These are phyloP conservation scores for Lordiphosa stackelbergi DNA, from an alignment of 1,140 invertebrate genomes.

Conservation along the genomic window DNA sequence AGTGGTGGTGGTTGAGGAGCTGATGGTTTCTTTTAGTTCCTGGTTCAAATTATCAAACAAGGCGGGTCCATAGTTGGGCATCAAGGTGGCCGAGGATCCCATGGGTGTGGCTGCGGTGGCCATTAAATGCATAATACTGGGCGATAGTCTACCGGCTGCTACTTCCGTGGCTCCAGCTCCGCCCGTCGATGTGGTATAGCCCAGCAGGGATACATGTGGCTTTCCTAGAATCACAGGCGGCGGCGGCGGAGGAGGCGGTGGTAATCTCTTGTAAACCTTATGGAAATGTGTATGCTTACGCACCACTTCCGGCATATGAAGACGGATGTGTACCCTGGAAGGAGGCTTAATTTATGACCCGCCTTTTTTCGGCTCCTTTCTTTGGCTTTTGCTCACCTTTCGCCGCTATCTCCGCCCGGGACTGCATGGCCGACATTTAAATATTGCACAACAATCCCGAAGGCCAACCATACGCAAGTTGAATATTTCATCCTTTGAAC, in stretches of 20 bases:
- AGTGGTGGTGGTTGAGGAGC: conserved; percentile 27
- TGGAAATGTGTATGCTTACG: conserved; percentile 61
- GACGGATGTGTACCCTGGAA: conserved; percentile 64
- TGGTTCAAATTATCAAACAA: conserved; percentile 48
- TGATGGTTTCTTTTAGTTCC: conserved; percentile 9
- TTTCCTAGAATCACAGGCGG: conserved; percentile 24
- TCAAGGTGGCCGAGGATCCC: conserved; percentile 1
- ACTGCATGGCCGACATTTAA: conserved; percentile 5
- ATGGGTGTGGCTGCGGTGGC: conserved; percentile 25
- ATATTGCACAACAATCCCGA: conserved; percentile 11
- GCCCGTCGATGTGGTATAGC: conserved; percentile 59
- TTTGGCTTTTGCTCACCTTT: conserved; percentile 32
- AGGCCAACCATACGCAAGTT: conserved; percentile 6
- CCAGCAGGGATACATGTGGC: conserved; percentile 57
- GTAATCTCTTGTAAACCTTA: conserved; percentile 56
- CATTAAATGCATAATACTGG: conserved; percentile 55
- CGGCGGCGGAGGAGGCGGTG: conserved; percentile 14
- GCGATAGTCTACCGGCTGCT: conserved; percentile 34
- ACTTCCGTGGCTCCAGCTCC: neutral
- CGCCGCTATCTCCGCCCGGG: conserved; percentile 40
- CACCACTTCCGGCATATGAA: conserved; percentile 68
- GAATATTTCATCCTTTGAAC: conserved; percentile 17
- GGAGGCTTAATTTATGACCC: neutral
- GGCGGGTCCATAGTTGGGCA: conserved; percentile 57
- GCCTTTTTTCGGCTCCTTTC: neutral